Conservation (phyloP, 2,113 vertebrate genomes). For the Otis tarda region DNA sequence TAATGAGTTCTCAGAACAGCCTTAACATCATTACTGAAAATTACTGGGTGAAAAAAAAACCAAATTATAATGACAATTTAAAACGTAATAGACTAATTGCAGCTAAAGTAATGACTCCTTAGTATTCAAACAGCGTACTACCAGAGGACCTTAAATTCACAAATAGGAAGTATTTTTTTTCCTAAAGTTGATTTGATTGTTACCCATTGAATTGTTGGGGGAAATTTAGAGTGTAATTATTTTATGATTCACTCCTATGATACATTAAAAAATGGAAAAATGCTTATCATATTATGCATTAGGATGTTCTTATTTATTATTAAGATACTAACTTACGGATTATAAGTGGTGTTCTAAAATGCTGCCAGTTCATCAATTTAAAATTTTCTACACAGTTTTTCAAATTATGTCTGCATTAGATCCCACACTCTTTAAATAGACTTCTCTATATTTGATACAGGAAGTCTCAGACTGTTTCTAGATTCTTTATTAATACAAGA, state of each 20-base stretch:
- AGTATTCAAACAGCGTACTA: not conserved
- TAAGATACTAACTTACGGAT: not conserved
- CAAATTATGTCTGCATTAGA: not conserved
- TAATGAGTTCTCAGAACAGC: slow-evolving; percentile 59
- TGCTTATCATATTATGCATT: not conserved
- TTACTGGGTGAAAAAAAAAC: not conserved
- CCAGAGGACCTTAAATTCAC: not conserved
- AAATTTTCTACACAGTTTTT: not conserved
- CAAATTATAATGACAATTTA: not conserved
- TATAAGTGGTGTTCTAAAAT: not conserved
- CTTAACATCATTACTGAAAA: slow-evolving; percentile 32
- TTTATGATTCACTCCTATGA: not conserved
- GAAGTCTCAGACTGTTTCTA: not conserved
- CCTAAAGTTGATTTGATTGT: not conserved
- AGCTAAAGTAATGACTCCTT: slow-evolving; percentile 16
- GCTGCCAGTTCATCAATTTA: not conserved
- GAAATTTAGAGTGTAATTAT: not conserved
- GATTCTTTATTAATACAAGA: not conserved
- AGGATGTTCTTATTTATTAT: not conserved
- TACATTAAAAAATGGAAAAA: not conserved
- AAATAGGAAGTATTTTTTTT: not conserved
- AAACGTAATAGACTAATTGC: slow-evolving; percentile 15
- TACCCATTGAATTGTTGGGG: not conserved
- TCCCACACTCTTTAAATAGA: not conserved
- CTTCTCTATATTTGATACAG: not conserved